These are phyloP conservation scores for Girardinus metallicus DNA, from an alignment of 2,797 vertebrate species.

Conservation along the genomic window DNA sequence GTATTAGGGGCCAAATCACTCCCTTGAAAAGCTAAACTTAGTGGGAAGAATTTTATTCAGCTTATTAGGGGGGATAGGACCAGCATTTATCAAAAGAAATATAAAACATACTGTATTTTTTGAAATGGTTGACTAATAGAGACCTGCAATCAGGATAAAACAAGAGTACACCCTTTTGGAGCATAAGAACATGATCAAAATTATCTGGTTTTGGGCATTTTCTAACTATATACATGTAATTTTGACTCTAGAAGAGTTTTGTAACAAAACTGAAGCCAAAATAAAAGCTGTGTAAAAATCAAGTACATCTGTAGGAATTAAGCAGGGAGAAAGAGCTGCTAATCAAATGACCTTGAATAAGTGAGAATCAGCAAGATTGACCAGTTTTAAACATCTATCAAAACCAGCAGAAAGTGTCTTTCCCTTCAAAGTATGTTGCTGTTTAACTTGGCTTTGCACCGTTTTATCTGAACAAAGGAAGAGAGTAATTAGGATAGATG, in stretches of 20 bases:
- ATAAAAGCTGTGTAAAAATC: neutral
- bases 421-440: neutral
- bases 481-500: neutral
- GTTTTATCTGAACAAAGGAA: neutral
- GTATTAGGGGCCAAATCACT: constrained; percentile 62
- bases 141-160: neutral
- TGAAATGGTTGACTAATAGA: neutral
- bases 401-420: neutral
- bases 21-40: constrained; percentile 34
- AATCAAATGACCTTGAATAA: neutral
- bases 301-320: neutral
- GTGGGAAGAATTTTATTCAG: constrained; percentile 24
- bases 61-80: constrained; percentile 24
- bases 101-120: constrained; percentile 3
- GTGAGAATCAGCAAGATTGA: neutral
- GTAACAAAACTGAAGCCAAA: neutral
- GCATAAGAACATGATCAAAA: neutral
- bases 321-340: neutral
- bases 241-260: neutral
- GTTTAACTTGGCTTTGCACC: neutral
- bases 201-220: neutral
- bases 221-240: neutral
- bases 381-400: neutral
- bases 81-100: constrained; percentile 36
- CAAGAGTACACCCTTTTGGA: neutral